Evolutionary conservation across 2,113 vertebrate species (phyloP).

Genomic region (Leucoraja erinaceus): DNA sequence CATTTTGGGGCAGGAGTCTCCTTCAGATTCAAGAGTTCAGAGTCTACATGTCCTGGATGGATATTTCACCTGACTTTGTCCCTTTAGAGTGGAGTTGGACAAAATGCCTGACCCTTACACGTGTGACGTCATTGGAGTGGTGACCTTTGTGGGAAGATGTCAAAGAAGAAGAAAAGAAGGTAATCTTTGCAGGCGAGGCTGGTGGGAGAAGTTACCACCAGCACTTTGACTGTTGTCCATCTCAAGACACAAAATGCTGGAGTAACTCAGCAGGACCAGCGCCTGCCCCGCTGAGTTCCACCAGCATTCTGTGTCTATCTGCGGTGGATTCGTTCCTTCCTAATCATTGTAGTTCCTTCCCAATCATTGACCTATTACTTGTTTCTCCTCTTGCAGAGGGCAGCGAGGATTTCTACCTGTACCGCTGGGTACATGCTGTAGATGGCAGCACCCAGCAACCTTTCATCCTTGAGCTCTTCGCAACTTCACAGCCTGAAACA

Average conservation of each 20-base stretch:
- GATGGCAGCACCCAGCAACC: constrained; percentile 73
- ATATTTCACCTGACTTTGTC: neutral
- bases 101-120: constrained; percentile 56
- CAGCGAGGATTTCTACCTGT: constrained; percentile 77
- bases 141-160: constrained; percentile 79
- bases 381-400: constrained; percentile 50
- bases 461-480: constrained; percentile 83
- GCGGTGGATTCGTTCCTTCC: no score
- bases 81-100: constrained; percentile 69
- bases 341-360: no score
- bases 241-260: no score
- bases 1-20: no score
- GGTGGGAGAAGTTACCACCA: neutral
- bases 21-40: no score
- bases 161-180: constrained; percentile 72
- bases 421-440: constrained; percentile 78
- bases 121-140: constrained; percentile 80
- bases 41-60: neutral
- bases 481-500: constrained; percentile 81
- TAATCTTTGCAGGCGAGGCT: constrained; percentile 39
- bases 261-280: no score
- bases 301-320: no score
- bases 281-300: no score
- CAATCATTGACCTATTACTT: neutral
- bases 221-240: neutral